These are phyloP conservation scores for Neotoma lepida DNA, from an alignment of 2,113 vertebrate species.

Conservation along the genomic window DNA sequence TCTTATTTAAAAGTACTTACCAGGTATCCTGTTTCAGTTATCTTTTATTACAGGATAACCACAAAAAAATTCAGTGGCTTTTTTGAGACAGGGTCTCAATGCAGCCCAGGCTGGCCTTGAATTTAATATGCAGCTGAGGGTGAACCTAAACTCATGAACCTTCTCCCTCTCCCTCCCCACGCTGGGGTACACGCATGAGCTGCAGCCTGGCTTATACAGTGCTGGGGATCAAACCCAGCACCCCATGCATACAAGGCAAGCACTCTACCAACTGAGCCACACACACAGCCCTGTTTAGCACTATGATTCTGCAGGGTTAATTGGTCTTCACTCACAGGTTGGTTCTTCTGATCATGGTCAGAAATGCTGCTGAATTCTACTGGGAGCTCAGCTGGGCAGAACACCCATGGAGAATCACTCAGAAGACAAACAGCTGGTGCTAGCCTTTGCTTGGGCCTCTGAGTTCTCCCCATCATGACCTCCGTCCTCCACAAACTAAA, in stretches of 20 bases:
- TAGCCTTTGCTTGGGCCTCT: not conserved
- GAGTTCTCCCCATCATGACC: not conserved
- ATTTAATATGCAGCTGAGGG: not conserved
- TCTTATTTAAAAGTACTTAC: not conserved
- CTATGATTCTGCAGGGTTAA: not conserved
- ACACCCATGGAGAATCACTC: not conserved
- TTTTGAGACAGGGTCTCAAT: not conserved
- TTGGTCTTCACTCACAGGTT: not conserved
- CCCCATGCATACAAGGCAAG: not conserved
- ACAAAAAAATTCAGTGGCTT: not conserved
- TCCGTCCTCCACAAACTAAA: not conserved
- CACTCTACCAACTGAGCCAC: not conserved
- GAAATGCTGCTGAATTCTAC: not conserved
- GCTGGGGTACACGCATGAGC: not conserved
- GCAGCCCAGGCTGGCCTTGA: not conserved
- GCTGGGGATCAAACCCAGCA: not conserved
- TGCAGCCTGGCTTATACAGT: not conserved
- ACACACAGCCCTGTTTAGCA: not conserved
- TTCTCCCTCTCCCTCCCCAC: no score
- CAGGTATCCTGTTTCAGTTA: not conserved
- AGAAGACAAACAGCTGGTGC: not conserved
- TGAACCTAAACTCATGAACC: not conserved
- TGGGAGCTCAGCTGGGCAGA: not conserved
- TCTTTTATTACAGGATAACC: not conserved
- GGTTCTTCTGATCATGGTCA: not conserved